A percentile compares a stretch with the other conserved stretches of the same genome.
phyloP scores from a whole-genome alignment of 2,888 invertebrate species.

The Phasia obesa region DNA sequence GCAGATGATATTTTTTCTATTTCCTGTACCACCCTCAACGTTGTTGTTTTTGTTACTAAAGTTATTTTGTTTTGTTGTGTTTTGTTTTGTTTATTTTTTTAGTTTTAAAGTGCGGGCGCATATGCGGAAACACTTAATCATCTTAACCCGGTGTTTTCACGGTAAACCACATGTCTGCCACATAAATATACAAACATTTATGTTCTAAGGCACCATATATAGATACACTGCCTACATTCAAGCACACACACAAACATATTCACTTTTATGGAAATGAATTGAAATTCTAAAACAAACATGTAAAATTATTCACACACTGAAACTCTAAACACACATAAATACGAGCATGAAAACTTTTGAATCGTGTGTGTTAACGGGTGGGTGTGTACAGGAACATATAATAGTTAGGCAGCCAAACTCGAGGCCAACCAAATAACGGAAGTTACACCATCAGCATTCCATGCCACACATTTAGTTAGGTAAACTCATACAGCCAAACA shows the following conservation, averaged over 20 bases:
- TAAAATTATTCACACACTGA: constrained; percentile 58
- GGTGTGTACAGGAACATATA: constrained; percentile 29
- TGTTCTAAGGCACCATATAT: constrained; percentile 51
- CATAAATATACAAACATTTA: constrained; percentile 68
- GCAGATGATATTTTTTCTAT: constrained; percentile 59
- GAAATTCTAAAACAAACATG: constrained; percentile 65
- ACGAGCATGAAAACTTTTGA: constrained; percentile 7
- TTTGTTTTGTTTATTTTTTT: constrained; percentile 68
- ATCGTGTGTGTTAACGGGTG: not conserved
- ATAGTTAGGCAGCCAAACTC: constrained; percentile 58
- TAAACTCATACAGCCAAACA: constrained; percentile 2
- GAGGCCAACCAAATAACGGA: constrained; percentile 66
- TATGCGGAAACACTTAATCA: constrained; percentile 71
- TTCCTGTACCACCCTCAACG: constrained; percentile 26
- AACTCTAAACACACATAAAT: constrained; percentile 14
- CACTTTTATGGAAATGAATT: constrained; percentile 54
- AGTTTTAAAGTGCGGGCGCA: constrained; percentile 72
- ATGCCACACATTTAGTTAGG: constrained; percentile 40
- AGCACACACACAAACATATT: not conserved
- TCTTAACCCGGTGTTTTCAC: constrained; percentile 72
- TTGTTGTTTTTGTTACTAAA: constrained; percentile 37
- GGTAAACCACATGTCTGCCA: constrained; percentile 71
- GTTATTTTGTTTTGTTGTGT: constrained; percentile 49
- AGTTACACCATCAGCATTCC: constrained; percentile 66
- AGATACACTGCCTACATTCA: constrained; percentile 41